Evolutionary conservation across 2,113 vertebrate species (phyloP).

Genomic region (Tachuris rubrigastra): DNA sequence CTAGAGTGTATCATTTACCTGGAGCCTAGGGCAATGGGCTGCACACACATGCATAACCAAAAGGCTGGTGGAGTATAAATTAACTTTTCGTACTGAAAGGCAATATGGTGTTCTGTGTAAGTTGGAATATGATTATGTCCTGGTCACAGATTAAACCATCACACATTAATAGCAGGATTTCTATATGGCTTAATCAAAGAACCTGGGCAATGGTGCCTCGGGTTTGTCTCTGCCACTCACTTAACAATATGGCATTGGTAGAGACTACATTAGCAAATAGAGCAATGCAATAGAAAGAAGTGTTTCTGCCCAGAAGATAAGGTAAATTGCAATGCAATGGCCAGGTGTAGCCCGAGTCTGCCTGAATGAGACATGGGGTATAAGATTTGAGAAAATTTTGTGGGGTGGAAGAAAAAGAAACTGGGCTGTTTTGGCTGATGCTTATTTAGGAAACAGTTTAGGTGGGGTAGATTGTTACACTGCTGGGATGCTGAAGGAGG

Average conservation of each 20-base stretch:
- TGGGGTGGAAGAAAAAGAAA: not conserved
- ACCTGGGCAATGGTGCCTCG: not conserved
- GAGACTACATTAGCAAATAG: not conserved
- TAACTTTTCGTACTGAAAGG: slow-evolving; percentile 37
- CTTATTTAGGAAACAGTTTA: not conserved
- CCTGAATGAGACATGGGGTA: not conserved
- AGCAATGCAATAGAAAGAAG: not conserved
- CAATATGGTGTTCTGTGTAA: not conserved
- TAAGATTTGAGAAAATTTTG: not conserved
- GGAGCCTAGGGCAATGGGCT: slow-evolving; percentile 7
- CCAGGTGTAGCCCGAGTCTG: not conserved
- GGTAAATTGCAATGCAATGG: not conserved
- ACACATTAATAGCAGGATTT: not conserved
- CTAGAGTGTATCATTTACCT: slow-evolving; percentile 30
- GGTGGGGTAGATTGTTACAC: not conserved
- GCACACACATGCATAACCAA: slow-evolving; percentile 1
- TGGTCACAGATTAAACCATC: not conserved
- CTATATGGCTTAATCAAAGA: not conserved
- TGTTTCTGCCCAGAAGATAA: not conserved
- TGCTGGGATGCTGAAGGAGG: not conserved
- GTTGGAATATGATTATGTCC: not conserved
- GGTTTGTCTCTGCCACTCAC: not conserved
- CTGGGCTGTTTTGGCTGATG: not conserved
- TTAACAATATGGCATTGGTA: not conserved
- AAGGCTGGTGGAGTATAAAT: slow-evolving; percentile 16